Evolutionary conservation across 2,113 vertebrate genomes (phyloP), one percentile per base, ranked within the genome.

Genomic region (Pteronura brasiliensis): DNA sequence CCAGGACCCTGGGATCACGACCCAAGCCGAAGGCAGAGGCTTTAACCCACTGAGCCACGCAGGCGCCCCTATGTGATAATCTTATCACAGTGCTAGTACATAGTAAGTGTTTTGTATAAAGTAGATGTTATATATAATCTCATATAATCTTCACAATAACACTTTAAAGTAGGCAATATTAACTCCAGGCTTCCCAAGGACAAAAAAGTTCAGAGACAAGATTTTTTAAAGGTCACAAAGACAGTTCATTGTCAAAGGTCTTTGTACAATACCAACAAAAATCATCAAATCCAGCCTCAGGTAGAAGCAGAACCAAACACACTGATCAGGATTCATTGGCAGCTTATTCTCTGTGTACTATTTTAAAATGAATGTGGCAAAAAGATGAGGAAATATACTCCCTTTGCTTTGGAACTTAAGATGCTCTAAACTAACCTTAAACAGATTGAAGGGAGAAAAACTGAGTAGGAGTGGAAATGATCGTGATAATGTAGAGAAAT

Each of bases 361-460:
- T 86, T 93, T 95, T 90, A 81, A 82, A 80, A 69, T 55, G 5
- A 81, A 18, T 86, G 34, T n/a, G 81, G 13, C 39, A 72, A 96
- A 42, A 94, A 25, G 29, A 94, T 84, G 31, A 95, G 59, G 17
- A 74, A 69, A 80, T 89, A 92, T 4, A 79, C 4, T n/a, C 3
- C 7, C 23, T 81, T 76, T 44, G 39, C 55, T 94, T 87, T 69
- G 57, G n/a, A 92, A 80, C 21, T 61, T 88, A 39, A 92, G 49
- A 94, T 81, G 42, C 18, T 69, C 85, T 97, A 72, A 77, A 88
- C 59, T 77, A 74, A 92, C n/a, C 31, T 88, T 89, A 95, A 96
- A 90, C 95, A 98, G 97, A 95, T 67, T 97, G 98, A 98, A 88
- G 72, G 23, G 42, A 83, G 83, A 95, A 89, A 89, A 95, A 94